Base-by-base conservation (phyloP, 1,140 invertebrate genomes). In the Drosophila tristis region DNA sequence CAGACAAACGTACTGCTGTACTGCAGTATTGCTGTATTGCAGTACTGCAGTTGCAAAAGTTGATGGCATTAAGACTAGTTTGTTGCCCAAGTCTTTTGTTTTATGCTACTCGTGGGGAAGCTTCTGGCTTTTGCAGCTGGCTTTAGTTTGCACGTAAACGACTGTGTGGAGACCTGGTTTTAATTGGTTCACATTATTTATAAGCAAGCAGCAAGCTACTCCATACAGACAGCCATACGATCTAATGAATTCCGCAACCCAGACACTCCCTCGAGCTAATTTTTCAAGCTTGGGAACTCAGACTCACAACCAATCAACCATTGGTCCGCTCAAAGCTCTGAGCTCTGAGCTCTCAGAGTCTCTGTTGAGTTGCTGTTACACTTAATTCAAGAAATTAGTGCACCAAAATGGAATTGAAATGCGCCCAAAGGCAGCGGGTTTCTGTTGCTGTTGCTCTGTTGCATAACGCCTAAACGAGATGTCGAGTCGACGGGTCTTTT, bases 51-150 rank as follows among this genome's bases (percentile, higher is more conserved):
- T 31, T 31, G 45, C 35, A 67, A 67, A 45, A 57, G 42, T 49
- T 42, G 29, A 39, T 70, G 64, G 43, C 68, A 73, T 35, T 70
- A 45, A 70, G n/a, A 68, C 64, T 54, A 49, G 67, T 85, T 85
- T 54, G 73, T 74, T 75, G 79, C 73, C 42, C 29, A 64, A 74
- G 81, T 77, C 73, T 86, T 80, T 74, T 74, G 77, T 77, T 64
- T 75, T 45, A 47, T 44, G 29, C 16, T 13, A 25, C 63, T 66
- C 49, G 11, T 15, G 63, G 65, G 50, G 25, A 57, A 49, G 42
- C 51, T 49, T 42, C 66, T 57, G 16, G 25, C 9, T 31, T 13
- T 23, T 51, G 67, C 70, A 54, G 23, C 23, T 4, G 5, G 15
- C 60, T 45, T 29, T 35, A 26, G 29, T 35, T 43, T 68, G 50